Conservation (phyloP, 64 coral and sea anemone species). For the Stichodactyla mertensii region DNA sequence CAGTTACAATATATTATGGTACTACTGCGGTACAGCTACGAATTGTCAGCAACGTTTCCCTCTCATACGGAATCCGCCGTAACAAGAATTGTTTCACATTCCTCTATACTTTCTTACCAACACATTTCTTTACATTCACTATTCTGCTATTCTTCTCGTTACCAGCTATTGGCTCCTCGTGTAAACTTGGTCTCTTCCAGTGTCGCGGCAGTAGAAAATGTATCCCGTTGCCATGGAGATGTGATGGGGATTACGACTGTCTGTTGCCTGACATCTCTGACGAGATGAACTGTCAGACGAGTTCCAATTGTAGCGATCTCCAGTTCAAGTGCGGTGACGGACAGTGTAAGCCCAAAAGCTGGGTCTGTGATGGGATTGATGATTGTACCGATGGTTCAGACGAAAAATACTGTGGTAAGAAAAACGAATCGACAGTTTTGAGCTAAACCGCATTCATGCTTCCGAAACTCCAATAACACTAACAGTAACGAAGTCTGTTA, state of each 20-base stretch:
- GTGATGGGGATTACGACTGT: conserved; percentile 79
- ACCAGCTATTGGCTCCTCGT: conserved; percentile 36
- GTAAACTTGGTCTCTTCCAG: conserved; percentile 48
- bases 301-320: not conserved
- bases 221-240: conserved; percentile 63
- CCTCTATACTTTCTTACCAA: not conserved
- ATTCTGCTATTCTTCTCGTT: not conserved
- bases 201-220: conserved; percentile 66
- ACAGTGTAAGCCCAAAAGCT: conserved; percentile 50
- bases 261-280: conserved; percentile 2
- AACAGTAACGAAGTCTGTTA: no score
- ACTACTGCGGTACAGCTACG: no score
- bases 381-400: conserved; percentile 57
- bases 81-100: no score
- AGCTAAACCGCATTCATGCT: no score
- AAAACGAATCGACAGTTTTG: not conserved
- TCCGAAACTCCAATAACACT: no score
- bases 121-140: not conserved
- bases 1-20: no score
- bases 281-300: conserved; percentile 5
- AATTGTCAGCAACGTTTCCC: no score
- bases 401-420: conserved; percentile 37
- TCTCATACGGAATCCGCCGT: no score
- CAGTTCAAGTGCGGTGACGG: conserved; percentile 71
- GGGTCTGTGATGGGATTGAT: conserved; percentile 50